Evolutionary conservation across 2,888 invertebrate species (phyloP).

Genomic region (Salticus scenicus): DNA sequence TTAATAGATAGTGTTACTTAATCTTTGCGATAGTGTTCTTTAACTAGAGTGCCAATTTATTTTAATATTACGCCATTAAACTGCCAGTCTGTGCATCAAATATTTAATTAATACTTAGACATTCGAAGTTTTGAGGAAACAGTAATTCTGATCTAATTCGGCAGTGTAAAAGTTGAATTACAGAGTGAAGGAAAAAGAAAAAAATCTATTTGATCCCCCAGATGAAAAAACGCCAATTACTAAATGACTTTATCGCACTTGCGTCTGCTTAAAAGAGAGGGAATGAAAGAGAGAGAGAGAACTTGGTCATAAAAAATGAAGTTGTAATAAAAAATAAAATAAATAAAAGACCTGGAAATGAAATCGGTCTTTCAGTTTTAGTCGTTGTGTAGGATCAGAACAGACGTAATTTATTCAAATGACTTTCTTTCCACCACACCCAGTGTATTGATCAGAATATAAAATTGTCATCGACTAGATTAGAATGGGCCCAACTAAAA

Average conservation of each 20-base stretch:
- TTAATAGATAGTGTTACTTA: no score
- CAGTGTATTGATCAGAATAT: constrained; percentile 71
- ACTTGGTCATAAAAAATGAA: neutral
- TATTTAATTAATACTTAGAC: no score
- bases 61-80: no score
- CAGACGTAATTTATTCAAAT: constrained; percentile 71
- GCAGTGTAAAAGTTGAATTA: no score
- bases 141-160: no score
- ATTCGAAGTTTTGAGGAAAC: no score
- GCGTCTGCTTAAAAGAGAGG: no score
- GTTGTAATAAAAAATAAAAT: neutral
- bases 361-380: constrained; percentile 8
- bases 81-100: no score
- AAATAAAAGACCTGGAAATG: neutral
- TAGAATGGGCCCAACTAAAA: constrained; percentile 44
- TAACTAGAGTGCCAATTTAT: no score
- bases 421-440: constrained; percentile 68
- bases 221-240: neutral
- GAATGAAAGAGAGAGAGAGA: no score
- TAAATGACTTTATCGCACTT: constrained; percentile 9
- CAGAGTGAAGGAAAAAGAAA: no score
- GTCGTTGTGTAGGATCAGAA: constrained; percentile 20
- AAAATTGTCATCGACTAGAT: constrained; percentile 71
- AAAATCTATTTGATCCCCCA: neutral
- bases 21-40: no score